Evolutionary conservation across 2,113 vertebrate species (phyloP).

Genomic region (Leucopsar rothschildi): DNA sequence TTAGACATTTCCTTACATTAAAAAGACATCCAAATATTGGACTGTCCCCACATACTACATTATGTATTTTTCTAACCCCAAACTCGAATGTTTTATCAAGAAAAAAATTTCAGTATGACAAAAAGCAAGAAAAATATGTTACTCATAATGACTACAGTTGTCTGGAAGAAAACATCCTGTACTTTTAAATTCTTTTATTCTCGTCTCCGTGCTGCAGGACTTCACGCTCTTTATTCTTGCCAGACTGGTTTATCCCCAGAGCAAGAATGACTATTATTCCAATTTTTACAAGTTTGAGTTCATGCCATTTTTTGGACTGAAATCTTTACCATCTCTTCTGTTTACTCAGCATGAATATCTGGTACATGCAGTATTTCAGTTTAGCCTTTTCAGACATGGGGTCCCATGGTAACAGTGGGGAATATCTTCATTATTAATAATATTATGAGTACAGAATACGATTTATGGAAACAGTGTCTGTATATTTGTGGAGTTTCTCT

Average conservation of each 20-base stretch:
- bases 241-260: constrained; percentile 2
- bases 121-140: background rate
- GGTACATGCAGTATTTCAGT: constrained; percentile 18
- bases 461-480: constrained; percentile 23
- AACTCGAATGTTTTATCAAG: background rate
- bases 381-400: constrained; percentile 54
- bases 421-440: constrained; percentile 68
- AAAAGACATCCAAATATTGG: background rate
- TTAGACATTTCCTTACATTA: background rate
- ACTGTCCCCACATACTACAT: background rate
- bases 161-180: background rate
- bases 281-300: constrained; percentile 53
- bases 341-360: constrained; percentile 56
- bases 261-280: constrained; percentile 26
- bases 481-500: constrained; percentile 44
- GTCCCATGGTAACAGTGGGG: constrained; percentile 18
- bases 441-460: background rate
- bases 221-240: background rate
- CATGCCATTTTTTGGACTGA: constrained; percentile 1
- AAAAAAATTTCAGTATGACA: background rate
- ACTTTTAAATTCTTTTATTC: background rate
- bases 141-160: background rate
- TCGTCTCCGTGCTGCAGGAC: background rate
- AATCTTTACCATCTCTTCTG: constrained; percentile 48
- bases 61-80: background rate